Conservation (phyloP, 1,140 invertebrate genomes). For the Bactericera cockerelli region DNA sequence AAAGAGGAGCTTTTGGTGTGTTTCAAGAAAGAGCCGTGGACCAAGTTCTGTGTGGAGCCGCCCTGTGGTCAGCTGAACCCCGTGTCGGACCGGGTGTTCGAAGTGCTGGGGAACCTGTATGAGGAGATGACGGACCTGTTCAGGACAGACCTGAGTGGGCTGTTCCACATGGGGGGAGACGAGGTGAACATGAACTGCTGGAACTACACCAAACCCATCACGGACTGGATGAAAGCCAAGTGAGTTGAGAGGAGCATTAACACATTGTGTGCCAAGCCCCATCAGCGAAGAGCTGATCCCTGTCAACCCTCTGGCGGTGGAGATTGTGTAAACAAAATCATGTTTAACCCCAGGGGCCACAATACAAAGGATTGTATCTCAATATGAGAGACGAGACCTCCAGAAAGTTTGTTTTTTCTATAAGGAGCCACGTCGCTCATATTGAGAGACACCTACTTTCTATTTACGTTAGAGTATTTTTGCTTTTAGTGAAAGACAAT, state of each 20-base stretch:
- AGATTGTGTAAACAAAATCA: too few relatives aligned
- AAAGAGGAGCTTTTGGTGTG: conserved; percentile 28
- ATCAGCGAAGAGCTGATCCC: conserved; percentile 48
- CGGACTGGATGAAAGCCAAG: conserved; percentile 36
- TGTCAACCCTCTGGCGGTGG: conserved; percentile 65
- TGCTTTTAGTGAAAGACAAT: too few relatives aligned
- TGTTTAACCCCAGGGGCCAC: too few relatives aligned
- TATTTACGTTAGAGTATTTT: too few relatives aligned
- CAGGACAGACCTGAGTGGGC: conserved; percentile 54
- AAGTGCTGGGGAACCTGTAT: conserved; percentile 52
- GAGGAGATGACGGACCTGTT: conserved; percentile 48
- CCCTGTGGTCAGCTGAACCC: conserved; percentile 77
- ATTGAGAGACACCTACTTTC: too few relatives aligned
- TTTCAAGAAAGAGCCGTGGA: conserved; percentile 56
- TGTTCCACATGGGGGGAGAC: conserved; percentile 82
- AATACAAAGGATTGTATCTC: too few relatives aligned
- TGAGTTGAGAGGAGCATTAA: conserved; percentile 30
- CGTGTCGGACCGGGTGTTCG: conserved; percentile 51
- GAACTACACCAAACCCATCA: conserved; percentile 48
- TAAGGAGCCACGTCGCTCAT: too few relatives aligned
- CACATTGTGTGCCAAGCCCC: too few relatives aligned
- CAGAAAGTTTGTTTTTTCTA: too few relatives aligned
- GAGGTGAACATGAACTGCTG: conserved; percentile 58
- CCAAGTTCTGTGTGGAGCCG: conserved; percentile 60
- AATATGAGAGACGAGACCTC: too few relatives aligned